These are phyloP conservation scores for Drosophila leonis DNA, from an alignment of 2,888 invertebrate species.

Conservation along the genomic window DNA sequence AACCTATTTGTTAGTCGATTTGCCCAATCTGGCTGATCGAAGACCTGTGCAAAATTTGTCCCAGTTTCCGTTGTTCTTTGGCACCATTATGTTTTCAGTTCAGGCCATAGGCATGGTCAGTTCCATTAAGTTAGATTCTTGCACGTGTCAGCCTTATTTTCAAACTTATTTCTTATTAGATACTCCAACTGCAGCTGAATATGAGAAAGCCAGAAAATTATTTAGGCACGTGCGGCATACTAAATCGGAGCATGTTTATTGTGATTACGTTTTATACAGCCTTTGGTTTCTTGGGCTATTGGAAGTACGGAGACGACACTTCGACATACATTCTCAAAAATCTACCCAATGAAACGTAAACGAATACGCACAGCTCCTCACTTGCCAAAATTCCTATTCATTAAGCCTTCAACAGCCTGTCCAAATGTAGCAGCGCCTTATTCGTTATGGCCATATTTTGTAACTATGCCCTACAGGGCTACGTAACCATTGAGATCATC, in stretches of 20 bases:
- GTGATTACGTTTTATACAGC: conserved; percentile 93
- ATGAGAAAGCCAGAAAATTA: conserved; percentile 95
- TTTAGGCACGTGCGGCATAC: conserved; percentile 93
- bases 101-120: conserved; percentile 93
- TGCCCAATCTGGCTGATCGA: conserved; percentile 86
- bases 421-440: conserved; percentile 91
- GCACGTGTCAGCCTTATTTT: too few relatives aligned
- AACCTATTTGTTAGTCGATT: conserved; percentile 91
- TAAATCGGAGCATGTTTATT: conserved; percentile 93
- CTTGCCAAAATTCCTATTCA: not conserved
- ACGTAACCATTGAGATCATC: conserved; percentile 97
- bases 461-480: conserved; percentile 97
- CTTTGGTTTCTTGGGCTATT: conserved; percentile 96
- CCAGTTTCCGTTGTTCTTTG: conserved; percentile 92
- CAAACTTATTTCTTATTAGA: conserved; percentile 86
- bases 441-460: conserved; percentile 94
- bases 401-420: conserved; percentile 87
- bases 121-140: conserved; percentile 41
- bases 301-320: conserved; percentile 91
- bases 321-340: conserved; percentile 94
- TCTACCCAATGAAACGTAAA: conserved; percentile 90
- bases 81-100: conserved; percentile 96
- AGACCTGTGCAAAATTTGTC: conserved; percentile 85
- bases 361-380: not conserved
- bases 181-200: conserved; percentile 92